A percentile compares a stretch with the other conserved stretches of the same genome.
These are phyloP conservation scores for Mythimna lalbum DNA, from an alignment of 2,888 invertebrate species.

Conservation along the genomic window DNA sequence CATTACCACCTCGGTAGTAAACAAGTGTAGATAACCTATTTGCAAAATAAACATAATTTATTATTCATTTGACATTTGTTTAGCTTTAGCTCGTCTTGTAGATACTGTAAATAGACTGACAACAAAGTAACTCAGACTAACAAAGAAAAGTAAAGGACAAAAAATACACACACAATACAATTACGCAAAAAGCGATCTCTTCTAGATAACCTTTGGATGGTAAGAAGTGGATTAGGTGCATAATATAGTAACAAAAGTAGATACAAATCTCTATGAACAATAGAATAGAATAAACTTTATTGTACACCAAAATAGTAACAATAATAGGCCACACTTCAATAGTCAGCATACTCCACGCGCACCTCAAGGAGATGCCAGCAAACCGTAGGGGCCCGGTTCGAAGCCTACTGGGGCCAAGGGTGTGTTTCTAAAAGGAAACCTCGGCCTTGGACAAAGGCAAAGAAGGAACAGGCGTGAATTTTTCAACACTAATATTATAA, in stretches of 20 bases:
- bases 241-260: background rate
- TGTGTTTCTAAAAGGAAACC: too few relatives aligned
- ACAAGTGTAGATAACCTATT: too few relatives aligned
- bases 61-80: too few relatives aligned
- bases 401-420: too few relatives aligned
- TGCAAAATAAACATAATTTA: background rate
- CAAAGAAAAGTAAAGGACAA: background rate
- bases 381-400: too few relatives aligned
- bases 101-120: background rate
- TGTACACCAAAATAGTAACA: too few relatives aligned
- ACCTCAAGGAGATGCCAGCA: too few relatives aligned
- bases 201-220: background rate
- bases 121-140: background rate
- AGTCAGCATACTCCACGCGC: constrained; percentile 8
- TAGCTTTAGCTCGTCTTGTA: background rate
- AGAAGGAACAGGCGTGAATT: too few relatives aligned
- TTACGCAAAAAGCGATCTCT: background rate
- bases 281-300: too few relatives aligned
- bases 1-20: too few relatives aligned
- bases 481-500: too few relatives aligned
- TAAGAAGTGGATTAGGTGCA: background rate
- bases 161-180: background rate
- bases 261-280: constrained; percentile 7
- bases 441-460: too few relatives aligned
- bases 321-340: background rate